Evolutionary conservation across 2,113 vertebrate species (phyloP).

Genomic region (Pangasianodon gigas): DNA sequence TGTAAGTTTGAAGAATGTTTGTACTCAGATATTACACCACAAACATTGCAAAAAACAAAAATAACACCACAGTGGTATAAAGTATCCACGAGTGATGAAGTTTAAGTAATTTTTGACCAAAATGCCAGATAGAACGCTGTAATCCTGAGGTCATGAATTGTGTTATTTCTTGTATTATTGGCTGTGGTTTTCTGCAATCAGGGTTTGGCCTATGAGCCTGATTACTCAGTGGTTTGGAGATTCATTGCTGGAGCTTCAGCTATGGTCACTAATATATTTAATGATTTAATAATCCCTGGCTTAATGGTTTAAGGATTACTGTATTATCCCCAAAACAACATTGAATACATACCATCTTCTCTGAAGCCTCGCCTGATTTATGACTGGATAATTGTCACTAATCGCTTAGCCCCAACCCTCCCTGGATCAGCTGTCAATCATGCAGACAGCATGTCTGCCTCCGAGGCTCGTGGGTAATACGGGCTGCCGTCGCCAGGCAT

Average conservation of each 20-base stretch:
- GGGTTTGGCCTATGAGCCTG: background rate
- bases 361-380: slow-evolving; percentile 2
- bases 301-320: slow-evolving; percentile 3
- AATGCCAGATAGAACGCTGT: background rate
- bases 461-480: slow-evolving; percentile 60
- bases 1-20: background rate
- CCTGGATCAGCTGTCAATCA: slow-evolving; percentile 59
- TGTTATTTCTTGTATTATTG: background rate
- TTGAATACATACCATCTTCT: background rate
- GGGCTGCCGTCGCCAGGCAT: slow-evolving; percentile 63
- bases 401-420: slow-evolving; percentile 54
- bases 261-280: slow-evolving; percentile 3
- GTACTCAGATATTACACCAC: background rate
- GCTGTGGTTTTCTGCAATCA: slow-evolving; percentile 9
- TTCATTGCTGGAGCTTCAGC: background rate
- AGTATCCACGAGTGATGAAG: background rate
- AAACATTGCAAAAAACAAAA: background rate
- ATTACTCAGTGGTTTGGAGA: slow-evolving; percentile 7
- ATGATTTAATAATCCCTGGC: background rate
- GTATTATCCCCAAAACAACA: background rate
- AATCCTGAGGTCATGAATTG: background rate
- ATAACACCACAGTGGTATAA: background rate
- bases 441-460: slow-evolving; percentile 61
- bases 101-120: background rate
- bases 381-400: slow-evolving; percentile 35